A percentile compares a stretch with the other conserved stretches of the same genome.
phyloP scores from a whole-genome alignment of 2,888 invertebrate species.

The Andrena flavipes region DNA sequence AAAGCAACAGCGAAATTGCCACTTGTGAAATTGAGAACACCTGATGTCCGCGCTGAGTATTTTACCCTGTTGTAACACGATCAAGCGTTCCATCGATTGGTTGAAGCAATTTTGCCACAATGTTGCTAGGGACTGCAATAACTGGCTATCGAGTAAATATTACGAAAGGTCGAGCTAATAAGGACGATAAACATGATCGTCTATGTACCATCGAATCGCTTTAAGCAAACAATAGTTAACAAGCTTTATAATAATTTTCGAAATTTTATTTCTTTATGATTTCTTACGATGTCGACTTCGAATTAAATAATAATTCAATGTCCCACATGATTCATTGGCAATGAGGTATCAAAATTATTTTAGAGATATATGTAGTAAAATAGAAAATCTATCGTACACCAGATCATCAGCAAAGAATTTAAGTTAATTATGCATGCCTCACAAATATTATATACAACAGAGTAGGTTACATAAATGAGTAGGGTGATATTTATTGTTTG shows the following conservation, averaged over 20 bases:
- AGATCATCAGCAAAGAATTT: neutral
- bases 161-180: conserved; percentile 17
- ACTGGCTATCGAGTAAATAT: conserved; percentile 12
- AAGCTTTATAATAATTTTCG: neutral
- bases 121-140: conserved; percentile 18
- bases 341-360: no score
- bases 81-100: conserved; percentile 32
- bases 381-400: neutral
- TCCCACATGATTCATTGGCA: no score
- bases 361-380: neutral
- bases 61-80: conserved; percentile 18
- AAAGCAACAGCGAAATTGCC: conserved; percentile 20
- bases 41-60: conserved; percentile 1
- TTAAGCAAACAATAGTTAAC: conserved; percentile 33
- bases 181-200: conserved; percentile 11
- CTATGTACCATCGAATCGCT: neutral
- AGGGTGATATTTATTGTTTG: neutral
- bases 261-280: neutral
- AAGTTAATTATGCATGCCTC: neutral
- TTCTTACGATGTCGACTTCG: neutral
- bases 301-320: no score
- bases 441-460: neutral
- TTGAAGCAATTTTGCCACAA: conserved; percentile 34
- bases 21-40: conserved; percentile 1
- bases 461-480: neutral